Conservation (phyloP, 1,140 invertebrate species). For the Halyomorpha halys region DNA sequence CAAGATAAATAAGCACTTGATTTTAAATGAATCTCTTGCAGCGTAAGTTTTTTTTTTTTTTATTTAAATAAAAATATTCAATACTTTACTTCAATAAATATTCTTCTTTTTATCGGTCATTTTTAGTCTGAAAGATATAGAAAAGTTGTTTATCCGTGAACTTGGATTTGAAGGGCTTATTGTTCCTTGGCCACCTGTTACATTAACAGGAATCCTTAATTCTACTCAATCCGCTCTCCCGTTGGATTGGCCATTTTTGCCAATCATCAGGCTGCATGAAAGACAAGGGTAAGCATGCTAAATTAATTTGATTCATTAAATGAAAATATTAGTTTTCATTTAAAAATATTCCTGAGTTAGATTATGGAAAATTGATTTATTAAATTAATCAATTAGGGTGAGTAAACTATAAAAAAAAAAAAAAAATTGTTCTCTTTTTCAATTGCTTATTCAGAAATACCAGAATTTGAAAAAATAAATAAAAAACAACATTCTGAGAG, state of each 20-base stretch:
- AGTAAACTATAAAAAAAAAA: too few relatives aligned
- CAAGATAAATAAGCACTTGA: background rate
- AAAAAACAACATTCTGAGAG: too few relatives aligned
- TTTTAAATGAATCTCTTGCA: background rate
- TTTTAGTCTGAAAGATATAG: conserved; percentile 25
- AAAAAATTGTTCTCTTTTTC: too few relatives aligned
- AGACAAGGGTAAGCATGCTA: conserved; percentile 26
- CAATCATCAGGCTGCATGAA: conserved; percentile 32
- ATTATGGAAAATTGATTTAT: too few relatives aligned
- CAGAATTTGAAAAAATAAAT: too few relatives aligned
- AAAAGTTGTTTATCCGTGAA: conserved; percentile 26
- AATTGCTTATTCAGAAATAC: too few relatives aligned
- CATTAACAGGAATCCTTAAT: conserved; percentile 28
- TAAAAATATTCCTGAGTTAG: too few relatives aligned
- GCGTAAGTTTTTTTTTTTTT: background rate
- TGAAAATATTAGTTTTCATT: too few relatives aligned
- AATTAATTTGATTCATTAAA: too few relatives aligned
- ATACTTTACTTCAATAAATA: too few relatives aligned
- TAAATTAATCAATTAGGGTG: too few relatives aligned
- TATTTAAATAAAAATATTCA: background rate
- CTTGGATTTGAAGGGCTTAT: conserved; percentile 22
- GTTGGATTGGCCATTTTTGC: conserved; percentile 34
- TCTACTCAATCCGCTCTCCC: conserved; percentile 30
- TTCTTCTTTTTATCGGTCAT: background rate
- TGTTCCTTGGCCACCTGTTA: conserved; percentile 18